Percentiles rank a stretch among this genome's conserved stretches.
phyloP scores from a whole-genome alignment of 1,140 invertebrate species.

The Nomia melanderi region DNA sequence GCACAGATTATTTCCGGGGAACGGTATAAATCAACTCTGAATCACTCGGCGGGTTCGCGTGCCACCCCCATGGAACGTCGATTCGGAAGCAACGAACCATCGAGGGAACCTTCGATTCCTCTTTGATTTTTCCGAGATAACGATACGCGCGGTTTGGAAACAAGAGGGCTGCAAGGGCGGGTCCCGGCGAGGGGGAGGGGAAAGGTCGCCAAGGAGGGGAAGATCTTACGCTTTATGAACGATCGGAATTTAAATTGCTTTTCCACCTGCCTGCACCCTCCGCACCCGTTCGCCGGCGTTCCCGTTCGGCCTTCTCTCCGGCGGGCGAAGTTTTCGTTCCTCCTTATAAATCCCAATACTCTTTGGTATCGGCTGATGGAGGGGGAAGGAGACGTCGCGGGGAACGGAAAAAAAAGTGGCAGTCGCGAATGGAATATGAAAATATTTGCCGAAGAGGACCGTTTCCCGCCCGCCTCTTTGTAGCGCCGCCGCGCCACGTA shows the following conservation, averaged over 20 bases:
- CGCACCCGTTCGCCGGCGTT: not conserved
- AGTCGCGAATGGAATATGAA: slow-evolving; percentile 67
- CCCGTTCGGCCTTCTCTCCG: not conserved
- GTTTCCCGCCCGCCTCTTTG: slow-evolving; percentile 48
- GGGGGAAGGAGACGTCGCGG: not conserved
- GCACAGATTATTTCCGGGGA: too few relatives aligned
- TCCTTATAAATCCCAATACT: slow-evolving; percentile 73
- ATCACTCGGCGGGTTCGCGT: too few relatives aligned
- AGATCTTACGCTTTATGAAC: slow-evolving; percentile 72
- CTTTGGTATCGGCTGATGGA: slow-evolving; percentile 65
- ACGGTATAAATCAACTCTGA: too few relatives aligned
- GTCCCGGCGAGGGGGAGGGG: not conserved
- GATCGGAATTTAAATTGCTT: slow-evolving; percentile 76
- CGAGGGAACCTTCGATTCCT: not conserved
- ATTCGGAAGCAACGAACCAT: not conserved
- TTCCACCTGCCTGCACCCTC: slow-evolving; percentile 49
- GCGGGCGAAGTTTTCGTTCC: slow-evolving; percentile 63
- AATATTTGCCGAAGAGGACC: slow-evolving; percentile 60
- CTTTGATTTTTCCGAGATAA: slow-evolving; percentile 32
- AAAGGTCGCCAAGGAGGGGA: slow-evolving; percentile 44
- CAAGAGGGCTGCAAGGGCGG: not conserved
- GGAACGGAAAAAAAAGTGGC: slow-evolving; percentile 41
- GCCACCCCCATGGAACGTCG: too few relatives aligned
- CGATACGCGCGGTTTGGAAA: slow-evolving; percentile 40
- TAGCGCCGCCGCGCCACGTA: slow-evolving; percentile 28